These are phyloP conservation scores for Acanthosepion pharaonis DNA, from an alignment of 2,888 invertebrate genomes.

Conservation along the genomic window DNA sequence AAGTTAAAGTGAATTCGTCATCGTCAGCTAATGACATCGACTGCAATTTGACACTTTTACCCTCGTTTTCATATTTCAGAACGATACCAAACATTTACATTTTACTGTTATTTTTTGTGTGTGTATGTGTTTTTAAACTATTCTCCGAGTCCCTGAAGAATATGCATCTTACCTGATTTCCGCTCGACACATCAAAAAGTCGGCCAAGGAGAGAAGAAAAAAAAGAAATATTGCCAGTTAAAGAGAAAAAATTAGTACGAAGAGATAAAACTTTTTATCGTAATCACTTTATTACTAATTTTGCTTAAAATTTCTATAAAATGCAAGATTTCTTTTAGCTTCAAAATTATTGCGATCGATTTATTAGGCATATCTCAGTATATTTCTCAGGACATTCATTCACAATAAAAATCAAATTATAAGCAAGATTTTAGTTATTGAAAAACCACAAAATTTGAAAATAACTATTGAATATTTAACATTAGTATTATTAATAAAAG, in stretches of 20 bases:
- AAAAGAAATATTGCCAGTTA: background rate
- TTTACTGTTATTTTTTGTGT: background rate
- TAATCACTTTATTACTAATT: slow-evolving; percentile 14
- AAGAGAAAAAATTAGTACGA: background rate
- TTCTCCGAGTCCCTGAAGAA: background rate
- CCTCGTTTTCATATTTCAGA: background rate
- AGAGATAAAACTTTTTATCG: background rate
- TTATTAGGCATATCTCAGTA: background rate
- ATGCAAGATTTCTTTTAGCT: background rate
- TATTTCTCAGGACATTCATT: background rate
- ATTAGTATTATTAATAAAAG: no score
- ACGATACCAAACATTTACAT: background rate
- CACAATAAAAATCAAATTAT: background rate
- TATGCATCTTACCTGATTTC: background rate
- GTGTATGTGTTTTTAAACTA: no score
- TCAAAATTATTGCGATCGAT: background rate
- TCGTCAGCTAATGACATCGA: background rate
- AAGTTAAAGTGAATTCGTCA: background rate
- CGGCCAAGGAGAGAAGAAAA: background rate
- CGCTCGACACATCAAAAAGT: background rate
- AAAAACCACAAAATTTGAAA: no score
- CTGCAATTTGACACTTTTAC: slow-evolving; percentile 9
- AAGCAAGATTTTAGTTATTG: no score
- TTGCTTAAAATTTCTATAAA: background rate
- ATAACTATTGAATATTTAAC: no score